Evolutionary conservation across 2,797 vertebrate species (phyloP).

Genomic region (Lepidocolaptes lacrymiger): DNA sequence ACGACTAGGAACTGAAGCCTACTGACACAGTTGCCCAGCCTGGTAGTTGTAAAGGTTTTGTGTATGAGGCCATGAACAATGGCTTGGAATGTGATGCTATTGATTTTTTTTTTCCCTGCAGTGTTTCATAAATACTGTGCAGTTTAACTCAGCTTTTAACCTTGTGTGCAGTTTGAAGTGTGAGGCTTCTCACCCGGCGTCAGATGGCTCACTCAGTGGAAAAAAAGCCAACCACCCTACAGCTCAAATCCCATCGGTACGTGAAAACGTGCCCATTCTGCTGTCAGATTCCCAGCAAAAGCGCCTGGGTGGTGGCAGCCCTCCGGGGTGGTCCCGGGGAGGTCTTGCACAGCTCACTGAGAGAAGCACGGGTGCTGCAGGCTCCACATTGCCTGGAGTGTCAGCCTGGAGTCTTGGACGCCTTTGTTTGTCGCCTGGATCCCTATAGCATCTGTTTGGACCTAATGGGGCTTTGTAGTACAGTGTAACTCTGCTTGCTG

Average conservation of each 20-base stretch:
- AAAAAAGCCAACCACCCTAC: neutral
- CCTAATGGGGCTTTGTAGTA: neutral
- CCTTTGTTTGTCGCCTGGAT: neutral
- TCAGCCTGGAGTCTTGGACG: neutral
- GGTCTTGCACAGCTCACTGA: neutral
- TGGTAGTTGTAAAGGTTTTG: neutral
- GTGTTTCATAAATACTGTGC: conserved; percentile 17
- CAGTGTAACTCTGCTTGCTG: neutral
- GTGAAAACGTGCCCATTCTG: neutral
- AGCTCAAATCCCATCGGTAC: neutral
- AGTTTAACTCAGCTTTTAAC: conserved; percentile 15
- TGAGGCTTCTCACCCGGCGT: neutral
- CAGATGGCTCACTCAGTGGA: neutral
- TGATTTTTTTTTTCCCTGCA: conserved; percentile 14
- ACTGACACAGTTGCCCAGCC: neutral
- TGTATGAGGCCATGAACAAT: neutral
- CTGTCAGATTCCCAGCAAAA: neutral
- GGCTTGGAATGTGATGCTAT: conserved; percentile 10
- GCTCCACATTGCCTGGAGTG: neutral
- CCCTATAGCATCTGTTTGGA: neutral
- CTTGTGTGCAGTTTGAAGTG: neutral
- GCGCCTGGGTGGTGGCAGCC: neutral
- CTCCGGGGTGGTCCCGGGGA: neutral
- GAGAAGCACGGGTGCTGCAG: rapidly evolving
- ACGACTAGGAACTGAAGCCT: neutral